Percentiles rank a stretch among this genome's conserved stretches.
These are phyloP conservation scores for Coleophora flavipennella DNA, from an alignment of 2,888 invertebrate genomes.

Conservation along the genomic window DNA sequence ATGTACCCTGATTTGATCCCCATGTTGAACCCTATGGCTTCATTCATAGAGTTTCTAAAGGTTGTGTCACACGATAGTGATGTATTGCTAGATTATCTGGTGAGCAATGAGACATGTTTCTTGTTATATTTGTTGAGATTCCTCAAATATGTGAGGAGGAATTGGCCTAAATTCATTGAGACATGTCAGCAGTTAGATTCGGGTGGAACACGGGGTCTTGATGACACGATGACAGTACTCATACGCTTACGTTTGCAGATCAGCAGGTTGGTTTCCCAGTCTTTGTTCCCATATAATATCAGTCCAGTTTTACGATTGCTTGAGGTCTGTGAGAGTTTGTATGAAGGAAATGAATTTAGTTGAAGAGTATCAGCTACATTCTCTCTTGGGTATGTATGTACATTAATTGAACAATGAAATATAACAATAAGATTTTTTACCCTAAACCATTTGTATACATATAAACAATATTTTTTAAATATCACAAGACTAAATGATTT, in stretches of 20 bases:
- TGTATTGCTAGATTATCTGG: slow-evolving; percentile 86
- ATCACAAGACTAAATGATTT: slow-evolving; percentile 28
- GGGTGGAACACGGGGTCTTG: slow-evolving; percentile 73
- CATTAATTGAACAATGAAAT: not conserved
- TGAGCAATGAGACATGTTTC: slow-evolving; percentile 93
- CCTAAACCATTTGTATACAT: not conserved
- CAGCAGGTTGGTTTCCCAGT: slow-evolving; percentile 84
- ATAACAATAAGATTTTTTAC: not conserved
- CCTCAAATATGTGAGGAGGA: slow-evolving; percentile 85
- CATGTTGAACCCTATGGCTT: slow-evolving; percentile 87
- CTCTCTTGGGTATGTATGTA: not conserved
- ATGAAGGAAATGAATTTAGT: slow-evolving; percentile 87
- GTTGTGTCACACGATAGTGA: slow-evolving; percentile 87
- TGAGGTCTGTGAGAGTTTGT: slow-evolving; percentile 87
- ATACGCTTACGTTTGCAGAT: slow-evolving; percentile 86
- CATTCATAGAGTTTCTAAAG: slow-evolving; percentile 89
- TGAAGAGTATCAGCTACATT: slow-evolving; percentile 42
- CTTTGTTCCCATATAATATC: slow-evolving; percentile 92
- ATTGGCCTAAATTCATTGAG: slow-evolving; percentile 86
- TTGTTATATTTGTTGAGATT: slow-evolving; percentile 86
- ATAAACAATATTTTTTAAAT: not conserved
- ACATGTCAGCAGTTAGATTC: slow-evolving; percentile 79
- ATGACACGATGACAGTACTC: slow-evolving; percentile 88
- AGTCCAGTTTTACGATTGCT: slow-evolving; percentile 87
- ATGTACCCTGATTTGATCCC: slow-evolving; percentile 85